A percentile compares a stretch with the other conserved stretches of the same genome.
These are phyloP conservation scores for Psix sp. DNA, from an alignment of 1,140 invertebrate species.

Conservation along the genomic window DNA sequence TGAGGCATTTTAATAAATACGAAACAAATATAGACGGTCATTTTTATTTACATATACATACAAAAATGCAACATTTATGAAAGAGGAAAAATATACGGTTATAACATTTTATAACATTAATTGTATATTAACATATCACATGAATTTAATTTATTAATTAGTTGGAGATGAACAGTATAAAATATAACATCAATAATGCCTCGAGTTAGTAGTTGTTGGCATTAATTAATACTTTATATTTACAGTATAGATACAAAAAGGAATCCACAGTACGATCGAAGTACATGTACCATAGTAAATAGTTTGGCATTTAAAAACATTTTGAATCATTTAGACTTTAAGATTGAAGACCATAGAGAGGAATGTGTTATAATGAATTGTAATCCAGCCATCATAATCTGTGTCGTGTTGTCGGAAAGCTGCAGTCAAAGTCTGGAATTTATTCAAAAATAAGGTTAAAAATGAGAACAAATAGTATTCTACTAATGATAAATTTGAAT, in stretches of 20 bases:
- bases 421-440: slow-evolving; percentile 90
- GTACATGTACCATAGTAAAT: slow-evolving; percentile 4
- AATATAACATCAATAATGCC: not conserved
- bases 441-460: slow-evolving; percentile 39
- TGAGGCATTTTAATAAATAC: too few species aligned
- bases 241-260: slow-evolving; percentile 20
- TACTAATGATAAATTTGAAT: too few species aligned
- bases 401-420: slow-evolving; percentile 94
- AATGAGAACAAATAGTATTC: too few species aligned
- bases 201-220: slow-evolving; percentile 2
- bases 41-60: too few species aligned
- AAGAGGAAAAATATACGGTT: too few species aligned
- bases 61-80: too few species aligned
- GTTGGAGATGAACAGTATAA: slow-evolving; percentile 3
- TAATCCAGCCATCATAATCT: slow-evolving; percentile 96
- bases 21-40: too few species aligned
- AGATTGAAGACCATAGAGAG: slow-evolving; percentile 95
- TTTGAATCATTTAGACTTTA: slow-evolving; percentile 82
- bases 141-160: too few species aligned
- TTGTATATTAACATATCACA: too few species aligned
- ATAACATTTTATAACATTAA: too few species aligned
- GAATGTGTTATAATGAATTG: slow-evolving; percentile 98
- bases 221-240: slow-evolving; percentile 12
- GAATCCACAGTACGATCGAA: slow-evolving; percentile 8
- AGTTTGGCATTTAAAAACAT: slow-evolving; percentile 26